Evolutionary conservation across 1,140 invertebrate genomes (phyloP).

Genomic region (Philopotamus ludificatus): DNA sequence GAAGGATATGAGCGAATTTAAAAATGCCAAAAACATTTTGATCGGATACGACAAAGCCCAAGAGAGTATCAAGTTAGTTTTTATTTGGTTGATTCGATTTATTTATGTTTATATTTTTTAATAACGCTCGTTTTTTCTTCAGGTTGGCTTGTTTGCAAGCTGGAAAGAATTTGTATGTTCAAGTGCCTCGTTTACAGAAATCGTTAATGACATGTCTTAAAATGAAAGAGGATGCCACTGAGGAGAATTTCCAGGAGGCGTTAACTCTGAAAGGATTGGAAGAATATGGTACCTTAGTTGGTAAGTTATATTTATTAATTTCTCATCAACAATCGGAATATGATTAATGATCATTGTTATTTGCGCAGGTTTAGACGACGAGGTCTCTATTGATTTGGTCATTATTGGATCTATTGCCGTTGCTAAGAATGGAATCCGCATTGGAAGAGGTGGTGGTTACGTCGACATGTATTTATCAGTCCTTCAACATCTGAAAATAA

Average conservation of each 20-base stretch:
- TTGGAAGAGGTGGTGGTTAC: conserved; percentile 82
- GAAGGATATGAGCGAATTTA: conserved; percentile 61
- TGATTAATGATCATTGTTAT: neutral
- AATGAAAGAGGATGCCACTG: conserved; percentile 60
- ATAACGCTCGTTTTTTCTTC: conserved; percentile 3
- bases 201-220: conserved; percentile 70
- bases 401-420: conserved; percentile 81
- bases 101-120: no score
- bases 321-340: neutral
- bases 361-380: conserved; percentile 56
- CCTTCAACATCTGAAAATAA: conserved; percentile 72
- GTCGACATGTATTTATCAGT: conserved; percentile 81
- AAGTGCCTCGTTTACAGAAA: conserved; percentile 67
- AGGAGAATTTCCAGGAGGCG: conserved; percentile 61
- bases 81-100: neutral
- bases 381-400: conserved; percentile 70
- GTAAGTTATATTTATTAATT: conserved; percentile 42
- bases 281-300: conserved; percentile 65
- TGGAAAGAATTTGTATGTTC: conserved; percentile 74
- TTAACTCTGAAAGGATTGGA: conserved; percentile 66
- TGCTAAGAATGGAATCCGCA: conserved; percentile 72
- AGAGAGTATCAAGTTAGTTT: conserved; percentile 58
- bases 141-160: conserved; percentile 67
- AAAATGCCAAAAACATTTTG: conserved; percentile 61
- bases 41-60: conserved; percentile 73